These are phyloP conservation scores for Cyprinodon brontotheroides DNA, from an alignment of 2,113 vertebrate genomes.

Conservation along the genomic window DNA sequence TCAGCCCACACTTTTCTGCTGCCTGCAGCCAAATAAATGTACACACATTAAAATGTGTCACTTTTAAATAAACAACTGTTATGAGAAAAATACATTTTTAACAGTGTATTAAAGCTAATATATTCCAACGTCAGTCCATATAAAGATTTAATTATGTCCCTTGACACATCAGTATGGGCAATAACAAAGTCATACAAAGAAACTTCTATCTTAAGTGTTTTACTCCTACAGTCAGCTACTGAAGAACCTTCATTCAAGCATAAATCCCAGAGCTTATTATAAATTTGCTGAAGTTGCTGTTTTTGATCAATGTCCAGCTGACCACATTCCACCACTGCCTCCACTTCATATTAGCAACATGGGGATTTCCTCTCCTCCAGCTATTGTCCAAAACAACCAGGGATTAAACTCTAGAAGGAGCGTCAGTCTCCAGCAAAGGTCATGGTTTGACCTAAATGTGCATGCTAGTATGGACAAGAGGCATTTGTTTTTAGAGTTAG, in stretches of 20 bases:
- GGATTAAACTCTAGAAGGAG: constrained; percentile 44
- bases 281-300: constrained; percentile 16
- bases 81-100: not conserved
- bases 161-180: not conserved
- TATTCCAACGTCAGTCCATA: not conserved
- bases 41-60: not conserved
- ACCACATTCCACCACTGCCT: constrained; percentile 52
- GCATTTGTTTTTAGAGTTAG: constrained; percentile 47
- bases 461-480: constrained; percentile 49
- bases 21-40: not conserved
- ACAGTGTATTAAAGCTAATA: not conserved
- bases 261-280: constrained; percentile 50
- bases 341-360: constrained; percentile 38
- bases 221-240: constrained; percentile 4
- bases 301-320: constrained; percentile 46
- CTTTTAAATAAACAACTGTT: not conserved
- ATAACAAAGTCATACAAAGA: constrained; percentile 5
- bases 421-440: constrained; percentile 48
- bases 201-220: constrained; percentile 10
- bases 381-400: constrained; percentile 41
- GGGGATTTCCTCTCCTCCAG: constrained; percentile 61
- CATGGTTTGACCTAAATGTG: constrained; percentile 59
- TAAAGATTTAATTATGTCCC: not conserved
- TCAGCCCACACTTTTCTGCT: not conserved
- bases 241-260: constrained; percentile 29